These are phyloP conservation scores for Lagopus leucura DNA, from an alignment of 2,113 vertebrate species.

Conservation along the genomic window DNA sequence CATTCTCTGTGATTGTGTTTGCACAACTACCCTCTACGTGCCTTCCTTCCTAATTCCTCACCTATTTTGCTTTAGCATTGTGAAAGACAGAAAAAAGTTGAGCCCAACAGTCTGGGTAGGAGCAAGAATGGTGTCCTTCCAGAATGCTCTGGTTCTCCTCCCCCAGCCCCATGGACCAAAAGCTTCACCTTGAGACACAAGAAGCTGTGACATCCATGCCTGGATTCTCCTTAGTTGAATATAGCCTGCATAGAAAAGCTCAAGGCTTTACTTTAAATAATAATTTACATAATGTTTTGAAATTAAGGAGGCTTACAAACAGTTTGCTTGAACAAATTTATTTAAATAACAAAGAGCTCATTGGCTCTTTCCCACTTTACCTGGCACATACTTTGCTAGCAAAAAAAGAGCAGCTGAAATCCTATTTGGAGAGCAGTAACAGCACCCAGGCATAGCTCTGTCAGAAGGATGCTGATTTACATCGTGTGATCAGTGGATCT, in stretches of 20 bases:
- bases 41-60: background rate
- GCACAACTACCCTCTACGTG: background rate
- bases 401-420: background rate
- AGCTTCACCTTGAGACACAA: background rate
- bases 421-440: background rate
- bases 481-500: background rate
- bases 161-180: background rate
- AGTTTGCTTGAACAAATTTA: background rate
- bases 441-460: background rate
- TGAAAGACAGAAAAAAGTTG: background rate
- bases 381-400: fast-evolving
- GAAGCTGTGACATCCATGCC: background rate
- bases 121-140: background rate
- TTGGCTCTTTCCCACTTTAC: background rate
- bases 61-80: background rate
- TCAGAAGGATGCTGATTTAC: conserved; percentile 7
- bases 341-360: background rate
- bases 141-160: background rate
- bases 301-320: background rate
- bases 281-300: background rate
- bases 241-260: background rate
- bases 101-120: background rate
- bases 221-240: background rate
- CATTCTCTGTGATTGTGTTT: background rate
- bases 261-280: background rate